These are phyloP conservation scores for Apis cerana DNA, from an alignment of 1,140 invertebrate species.

Conservation along the genomic window DNA sequence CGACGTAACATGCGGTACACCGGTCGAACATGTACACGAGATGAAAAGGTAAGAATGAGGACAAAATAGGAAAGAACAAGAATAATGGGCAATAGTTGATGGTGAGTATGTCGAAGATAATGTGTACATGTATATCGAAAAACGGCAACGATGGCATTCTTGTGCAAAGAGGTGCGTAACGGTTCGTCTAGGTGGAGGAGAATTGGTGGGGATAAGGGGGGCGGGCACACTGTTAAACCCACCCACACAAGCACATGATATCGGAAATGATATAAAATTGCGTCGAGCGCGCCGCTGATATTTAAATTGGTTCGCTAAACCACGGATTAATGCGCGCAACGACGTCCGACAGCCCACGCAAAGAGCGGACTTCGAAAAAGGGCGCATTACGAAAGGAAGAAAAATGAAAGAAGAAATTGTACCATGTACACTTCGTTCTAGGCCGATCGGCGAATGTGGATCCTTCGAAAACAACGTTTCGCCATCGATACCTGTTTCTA, in stretches of 20 bases:
- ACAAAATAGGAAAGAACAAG: not conserved
- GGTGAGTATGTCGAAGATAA: slow-evolving; percentile 30
- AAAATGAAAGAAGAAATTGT: not conserved
- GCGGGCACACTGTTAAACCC: slow-evolving; percentile 73
- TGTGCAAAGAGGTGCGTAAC: slow-evolving; percentile 62
- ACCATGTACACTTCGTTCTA: not conserved
- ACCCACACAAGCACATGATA: slow-evolving; percentile 77
- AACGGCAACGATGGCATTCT: slow-evolving; percentile 20
- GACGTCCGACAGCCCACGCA: slow-evolving; percentile 66
- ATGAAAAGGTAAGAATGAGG: slow-evolving; percentile 7
- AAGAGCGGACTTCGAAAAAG: slow-evolving; percentile 58
- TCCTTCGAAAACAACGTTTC: slow-evolving; percentile 28
- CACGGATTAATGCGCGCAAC: slow-evolving; percentile 80
- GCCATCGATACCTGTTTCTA: slow-evolving; percentile 41
- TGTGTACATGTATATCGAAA: not conserved
- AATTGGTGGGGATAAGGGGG: slow-evolving; percentile 42
- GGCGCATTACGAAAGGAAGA: slow-evolving; percentile 29
- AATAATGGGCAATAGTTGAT: not conserved
- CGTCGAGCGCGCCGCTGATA: slow-evolving; percentile 80
- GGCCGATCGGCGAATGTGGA: not conserved
- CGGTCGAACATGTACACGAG: slow-evolving; percentile 36
- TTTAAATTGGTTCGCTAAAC: slow-evolving; percentile 82
- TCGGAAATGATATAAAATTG: slow-evolving; percentile 82
- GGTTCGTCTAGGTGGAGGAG: slow-evolving; percentile 56
- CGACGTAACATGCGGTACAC: slow-evolving; percentile 51